Evolutionary conservation across 1,140 invertebrate species (phyloP), one percentile per base, ranked within the genome.

Genomic region (Stegodyphus dumicola): DNA sequence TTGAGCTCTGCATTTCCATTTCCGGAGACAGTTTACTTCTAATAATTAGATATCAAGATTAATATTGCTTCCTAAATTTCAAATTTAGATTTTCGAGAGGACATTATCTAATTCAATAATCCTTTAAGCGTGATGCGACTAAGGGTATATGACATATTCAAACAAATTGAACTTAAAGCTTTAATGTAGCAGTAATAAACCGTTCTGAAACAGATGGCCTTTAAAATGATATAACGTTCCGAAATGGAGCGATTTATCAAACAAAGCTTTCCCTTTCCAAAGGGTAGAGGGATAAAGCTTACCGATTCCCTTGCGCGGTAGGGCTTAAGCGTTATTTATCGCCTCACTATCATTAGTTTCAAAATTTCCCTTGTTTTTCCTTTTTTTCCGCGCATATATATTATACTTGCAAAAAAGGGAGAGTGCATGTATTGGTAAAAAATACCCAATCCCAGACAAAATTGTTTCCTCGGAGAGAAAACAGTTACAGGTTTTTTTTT

Each of bases 261-360:
- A 66, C 49, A 73, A 71, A 81, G 81, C 73, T 76, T 84, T 73
- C 64, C 81, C 18, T 56, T 70, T 65, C 69, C n/a, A 56, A 77
- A 83, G 60, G 71, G 80, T 53, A 66, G 18, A 52, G 18, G 71
- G 49, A 66, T 60, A 77, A 85, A 77, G 81, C 65, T 76, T 76
- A 52, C 80, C 52, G 74, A 51, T 54, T 48, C 52, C 18, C 71
- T 15, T n/a, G 33, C n/a, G 80, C 17, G 70, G 74, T 56, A 48
- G 65, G 64, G 60, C 65, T 76, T 77, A 76, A 69, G 65, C 66
- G 49, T 76, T 85, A 77, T 85, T 85, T 76, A 76, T 85, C 74
- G 77, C 74, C 49, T 17, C 77, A 17, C n/a, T 77, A 85, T 69
- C 81, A 85, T 85, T 85, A 85, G 74, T 85, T 85, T 85, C 70